Evolutionary conservation across 2,888 invertebrate species (phyloP), one percentile per base, ranked within the genome.

Genomic region (Andrena bicolor): DNA sequence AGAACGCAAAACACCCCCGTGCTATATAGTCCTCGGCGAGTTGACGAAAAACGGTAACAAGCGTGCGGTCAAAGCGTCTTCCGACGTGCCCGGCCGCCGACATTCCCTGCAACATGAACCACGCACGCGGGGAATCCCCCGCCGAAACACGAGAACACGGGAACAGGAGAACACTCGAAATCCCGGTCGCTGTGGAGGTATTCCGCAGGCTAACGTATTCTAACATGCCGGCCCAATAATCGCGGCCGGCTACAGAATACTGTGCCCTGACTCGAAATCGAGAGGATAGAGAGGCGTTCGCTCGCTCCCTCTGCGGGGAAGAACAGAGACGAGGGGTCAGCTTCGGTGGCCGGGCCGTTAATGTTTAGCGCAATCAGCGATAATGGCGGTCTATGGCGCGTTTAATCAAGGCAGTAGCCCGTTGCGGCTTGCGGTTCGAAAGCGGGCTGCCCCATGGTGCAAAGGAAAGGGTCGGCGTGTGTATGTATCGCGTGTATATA

Each of bases 281-380:
- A 86, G 88, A 81, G 85, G 76, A 61, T 68, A 80, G 80, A 61
- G 75, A 66, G 49, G 13, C 16, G n/a, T 26, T 49, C 20, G 13
- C 30, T 51, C 41, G 16, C 63, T 41, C 48, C 5, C 8, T 51
- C 8, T 26, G 2, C 60, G 16, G 68, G 20, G 76, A 69, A 60
- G 28, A 58, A 68, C 68, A 53, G 66, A 49, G 61, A 53, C 49
- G 76, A 79, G 85, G 70, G 80, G 78, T 88, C 86, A 88, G 84
- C 84, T 84, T 86, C 87, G 82, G 87, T 84, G 90, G 90, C 89
- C 86, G 90, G 90, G 90, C 93, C 91, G 93, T 93, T 94, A 94
- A 94, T 94, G 94, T 94, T 94, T 93, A 93, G 93, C 93, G 93
- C 93, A 94, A 94, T 94, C 94, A 94, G 93, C 93, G 94, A 94